phyloP scores from a whole-genome alignment of 2,888 invertebrate genomes.

The Hydrotaea cyrtoneurina region DNA sequence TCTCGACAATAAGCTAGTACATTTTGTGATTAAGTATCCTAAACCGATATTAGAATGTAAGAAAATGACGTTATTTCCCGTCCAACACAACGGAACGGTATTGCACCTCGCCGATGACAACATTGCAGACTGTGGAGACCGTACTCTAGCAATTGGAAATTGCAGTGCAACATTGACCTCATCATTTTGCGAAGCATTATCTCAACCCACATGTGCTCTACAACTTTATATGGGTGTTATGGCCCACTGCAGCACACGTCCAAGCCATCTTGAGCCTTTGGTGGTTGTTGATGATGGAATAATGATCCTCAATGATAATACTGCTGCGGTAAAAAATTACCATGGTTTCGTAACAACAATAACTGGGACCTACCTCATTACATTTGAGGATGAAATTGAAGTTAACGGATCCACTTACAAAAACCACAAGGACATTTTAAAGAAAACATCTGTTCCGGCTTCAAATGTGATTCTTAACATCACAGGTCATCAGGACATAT shows the following conservation, averaged over 20 bases:
- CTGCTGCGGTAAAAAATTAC: constrained; percentile 32
- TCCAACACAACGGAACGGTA: constrained; percentile 40
- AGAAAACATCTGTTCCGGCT: no score
- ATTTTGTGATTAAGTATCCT: constrained; percentile 48
- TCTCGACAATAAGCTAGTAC: no score
- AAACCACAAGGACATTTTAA: constrained; percentile 37
- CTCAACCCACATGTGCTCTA: no score
- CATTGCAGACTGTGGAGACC: constrained; percentile 5
- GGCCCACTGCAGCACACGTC: no score
- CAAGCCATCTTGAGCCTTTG: constrained; percentile 45
- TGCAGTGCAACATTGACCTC: background rate
- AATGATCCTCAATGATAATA: background rate
- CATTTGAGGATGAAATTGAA: constrained; percentile 29
- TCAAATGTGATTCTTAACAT: no score
- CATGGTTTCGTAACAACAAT: constrained; percentile 25
- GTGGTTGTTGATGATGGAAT: constrained; percentile 17
- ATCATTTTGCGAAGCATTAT: constrained; percentile 44
- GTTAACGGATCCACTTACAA: no score
- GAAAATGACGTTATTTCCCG: constrained; percentile 38
- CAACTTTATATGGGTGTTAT: no score
- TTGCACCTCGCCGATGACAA: constrained; percentile 37
- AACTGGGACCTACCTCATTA: constrained; percentile 47
- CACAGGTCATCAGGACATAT: no score
- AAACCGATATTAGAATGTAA: constrained; percentile 39
- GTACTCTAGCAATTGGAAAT: background rate